Evolutionary conservation across 2,888 invertebrate species (phyloP).

Genomic region (Leptinotarsa rubiginosa): DNA sequence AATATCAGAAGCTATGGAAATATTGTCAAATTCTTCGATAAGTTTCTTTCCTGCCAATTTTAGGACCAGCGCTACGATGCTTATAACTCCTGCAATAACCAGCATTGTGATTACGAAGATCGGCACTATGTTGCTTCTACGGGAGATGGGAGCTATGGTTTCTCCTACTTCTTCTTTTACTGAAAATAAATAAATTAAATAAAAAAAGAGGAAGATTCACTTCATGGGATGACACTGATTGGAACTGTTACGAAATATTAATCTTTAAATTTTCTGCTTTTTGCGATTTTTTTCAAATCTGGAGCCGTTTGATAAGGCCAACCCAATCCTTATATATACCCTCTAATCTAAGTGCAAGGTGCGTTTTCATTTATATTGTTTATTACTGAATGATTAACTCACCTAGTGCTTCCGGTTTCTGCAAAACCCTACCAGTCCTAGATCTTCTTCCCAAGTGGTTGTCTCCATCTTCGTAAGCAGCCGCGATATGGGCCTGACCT

Average conservation of each 20-base stretch:
- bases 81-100: constrained; percentile 72
- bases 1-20: constrained; percentile 59
- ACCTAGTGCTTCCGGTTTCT: constrained; percentile 64
- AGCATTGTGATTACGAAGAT: constrained; percentile 69
- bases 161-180: constrained; percentile 53
- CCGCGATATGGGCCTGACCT: constrained; percentile 66
- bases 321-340: too few species aligned
- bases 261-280: too few species aligned
- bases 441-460: constrained; percentile 57
- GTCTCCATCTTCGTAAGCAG: constrained; percentile 56
- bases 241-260: too few species aligned
- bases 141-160: constrained; percentile 35
- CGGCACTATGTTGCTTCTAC: constrained; percentile 53
- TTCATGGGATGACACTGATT: too few species aligned
- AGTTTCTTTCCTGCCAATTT: constrained; percentile 69
- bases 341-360: background rate
- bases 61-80: constrained; percentile 70
- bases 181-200: constrained; percentile 43
- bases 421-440: constrained; percentile 57
- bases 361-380: background rate
- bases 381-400: constrained; percentile 8
- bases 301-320: too few species aligned
- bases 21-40: constrained; percentile 67
- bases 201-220: background rate
- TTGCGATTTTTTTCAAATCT: too few species aligned